These are phyloP conservation scores for Drosophila sturtevanti DNA, from an alignment of 1,140 invertebrate genomes.

Conservation along the genomic window DNA sequence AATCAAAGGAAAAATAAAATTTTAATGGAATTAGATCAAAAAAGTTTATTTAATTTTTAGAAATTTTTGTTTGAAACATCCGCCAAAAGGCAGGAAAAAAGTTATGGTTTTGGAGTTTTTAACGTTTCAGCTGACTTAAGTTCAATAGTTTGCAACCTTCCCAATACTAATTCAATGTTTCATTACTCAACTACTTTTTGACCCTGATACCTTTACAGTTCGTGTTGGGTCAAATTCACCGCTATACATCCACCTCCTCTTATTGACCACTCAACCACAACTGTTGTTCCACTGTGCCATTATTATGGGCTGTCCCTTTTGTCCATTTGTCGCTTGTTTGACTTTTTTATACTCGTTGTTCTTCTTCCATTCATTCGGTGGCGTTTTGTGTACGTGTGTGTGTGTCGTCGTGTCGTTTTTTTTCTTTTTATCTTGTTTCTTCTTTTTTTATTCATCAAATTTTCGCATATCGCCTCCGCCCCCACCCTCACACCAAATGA, in stretches of 20 bases:
- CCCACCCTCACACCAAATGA: not conserved
- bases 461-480: slow-evolving; percentile 62
- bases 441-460: slow-evolving; percentile 55
- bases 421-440: slow-evolving; percentile 56
- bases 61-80: no score
- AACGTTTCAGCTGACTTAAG: no score
- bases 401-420: slow-evolving; percentile 59
- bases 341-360: slow-evolving; percentile 57
- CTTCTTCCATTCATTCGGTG: slow-evolving; percentile 67
- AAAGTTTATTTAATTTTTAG: no score
- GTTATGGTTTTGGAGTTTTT: no score
- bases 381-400: slow-evolving; percentile 55
- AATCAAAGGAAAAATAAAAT: no score
- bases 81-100: no score
- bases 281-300: slow-evolving; percentile 47
- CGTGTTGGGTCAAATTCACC: no score
- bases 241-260: not conserved
- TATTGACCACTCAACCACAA: not conserved
- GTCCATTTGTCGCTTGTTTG: slow-evolving; percentile 33
- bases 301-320: slow-evolving; percentile 40
- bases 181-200: no score
- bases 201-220: no score
- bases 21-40: no score
- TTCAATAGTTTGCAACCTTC: no score
- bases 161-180: no score